phyloP scores from a whole-genome alignment of 2,797 vertebrate genomes.

The Coccyzus lansbergi region DNA sequence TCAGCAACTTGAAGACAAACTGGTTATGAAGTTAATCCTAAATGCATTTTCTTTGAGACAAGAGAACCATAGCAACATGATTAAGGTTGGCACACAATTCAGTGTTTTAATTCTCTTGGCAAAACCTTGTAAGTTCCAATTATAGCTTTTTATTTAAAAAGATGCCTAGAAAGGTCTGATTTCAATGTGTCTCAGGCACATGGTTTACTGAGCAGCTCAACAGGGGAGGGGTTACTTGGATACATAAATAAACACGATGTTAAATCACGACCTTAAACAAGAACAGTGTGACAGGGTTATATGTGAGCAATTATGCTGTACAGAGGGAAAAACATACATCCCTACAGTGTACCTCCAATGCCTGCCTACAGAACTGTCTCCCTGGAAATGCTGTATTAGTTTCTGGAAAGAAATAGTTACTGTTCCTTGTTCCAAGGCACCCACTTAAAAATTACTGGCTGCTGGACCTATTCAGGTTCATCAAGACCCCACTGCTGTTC shows the following conservation, averaged over 20 bases:
- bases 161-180: slow-evolving; percentile 43
- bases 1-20: slow-evolving; percentile 11
- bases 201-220: slow-evolving; percentile 35
- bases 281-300: background rate
- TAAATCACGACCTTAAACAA: slow-evolving; percentile 30
- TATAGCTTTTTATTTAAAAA: background rate
- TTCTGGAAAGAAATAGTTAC: slow-evolving; percentile 3
- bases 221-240: slow-evolving; percentile 29
- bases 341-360: background rate
- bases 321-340: background rate
- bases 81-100: slow-evolving; percentile 45
- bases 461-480: background rate
- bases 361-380: background rate
- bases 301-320: background rate
- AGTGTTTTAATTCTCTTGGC: slow-evolving; percentile 50
- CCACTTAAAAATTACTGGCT: background rate
- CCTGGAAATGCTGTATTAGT: slow-evolving; percentile 14
- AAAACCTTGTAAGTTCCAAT: slow-evolving; percentile 48
- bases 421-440: background rate
- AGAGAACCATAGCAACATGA: slow-evolving; percentile 59
- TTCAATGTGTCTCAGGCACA: slow-evolving; percentile 25
- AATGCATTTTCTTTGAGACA: slow-evolving; percentile 37
- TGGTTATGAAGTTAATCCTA: slow-evolving; percentile 37
- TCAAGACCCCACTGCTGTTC: background rate
- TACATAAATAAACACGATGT: background rate